Evolutionary conservation across 2,113 vertebrate genomes (phyloP), one percentile per base, ranked within the genome.

Genomic region (Myanophis thanlyinensis): DNA sequence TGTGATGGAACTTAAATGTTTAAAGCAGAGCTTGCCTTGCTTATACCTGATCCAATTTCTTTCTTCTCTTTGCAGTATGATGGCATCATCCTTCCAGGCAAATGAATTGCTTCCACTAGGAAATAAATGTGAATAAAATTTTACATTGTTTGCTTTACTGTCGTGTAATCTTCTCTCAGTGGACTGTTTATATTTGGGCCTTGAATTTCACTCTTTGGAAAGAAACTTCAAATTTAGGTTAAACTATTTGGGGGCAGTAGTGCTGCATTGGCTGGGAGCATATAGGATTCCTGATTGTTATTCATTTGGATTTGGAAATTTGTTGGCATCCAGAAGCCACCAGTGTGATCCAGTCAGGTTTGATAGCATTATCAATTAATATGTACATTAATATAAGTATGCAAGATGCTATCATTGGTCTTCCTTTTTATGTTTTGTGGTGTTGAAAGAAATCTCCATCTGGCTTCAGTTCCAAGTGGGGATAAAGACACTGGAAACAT

Each of bases 61-160:
- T 86, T 91, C 88, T 90, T 97, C 93, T 96, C 40, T 3, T 98
- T 97, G 48, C 98, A 99, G 99, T 99, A 99, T 48, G 99, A 99
- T 96, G 99, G 99, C 54, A 98, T 99, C 98, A 99, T 99, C 97
- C 99, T 99, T 96, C 99, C 99, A 94, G 99, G 99, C 90, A 99
- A 99, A 98, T 99, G 97, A 98, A 88, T 96, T 95, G 97, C 93
- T 97, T 96, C 98, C 97, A 97, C 92, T 96, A 94, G 91, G 93
- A 90, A 95, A 87, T 98, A 98, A 98, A 95, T 10, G 18, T 4
- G n/a, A 97, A 97, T 98, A 98, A 97, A 96, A n/a, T 92, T 94
- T 96, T 95, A 4, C 94, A 91, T 80, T 87, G 53, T 35, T 96
- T 91, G 73, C 88, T 3, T 96, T 91, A 95, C 94, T 93, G 54